phyloP scores from a whole-genome alignment of 1,140 invertebrate species.

The Drosophila serrata region DNA sequence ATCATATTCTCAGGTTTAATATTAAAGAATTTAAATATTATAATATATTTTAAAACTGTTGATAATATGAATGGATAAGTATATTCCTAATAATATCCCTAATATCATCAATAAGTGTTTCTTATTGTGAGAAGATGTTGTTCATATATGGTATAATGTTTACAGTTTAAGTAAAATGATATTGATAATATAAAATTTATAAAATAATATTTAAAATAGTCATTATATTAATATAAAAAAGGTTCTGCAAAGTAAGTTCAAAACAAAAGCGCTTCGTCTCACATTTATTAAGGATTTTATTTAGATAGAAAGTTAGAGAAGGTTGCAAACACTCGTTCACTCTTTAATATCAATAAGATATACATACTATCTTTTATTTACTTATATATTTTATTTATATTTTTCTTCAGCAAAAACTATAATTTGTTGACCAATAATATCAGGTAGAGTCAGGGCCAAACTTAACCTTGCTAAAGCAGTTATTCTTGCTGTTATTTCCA shows the following conservation, averaged over 20 bases:
- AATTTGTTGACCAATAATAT: constrained; percentile 39
- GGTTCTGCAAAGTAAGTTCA: background rate
- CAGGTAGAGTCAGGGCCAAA: constrained; percentile 69
- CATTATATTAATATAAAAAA: too few species aligned
- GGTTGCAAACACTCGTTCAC: background rate
- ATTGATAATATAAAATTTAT: too few species aligned
- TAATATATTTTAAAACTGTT: too few species aligned
- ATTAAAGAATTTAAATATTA: too few species aligned
- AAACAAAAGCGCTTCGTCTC: background rate
- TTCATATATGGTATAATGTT: background rate
- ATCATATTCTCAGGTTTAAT: background rate
- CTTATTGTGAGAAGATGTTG: background rate
- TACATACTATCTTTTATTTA: background rate
- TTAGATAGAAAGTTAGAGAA: background rate
- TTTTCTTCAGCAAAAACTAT: background rate
- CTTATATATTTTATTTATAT: background rate
- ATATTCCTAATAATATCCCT: background rate
- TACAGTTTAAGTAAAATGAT: background rate
- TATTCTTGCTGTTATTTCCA: constrained; percentile 50
- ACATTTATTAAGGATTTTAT: background rate
- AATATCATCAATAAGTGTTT: background rate
- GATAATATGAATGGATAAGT: too few species aligned
- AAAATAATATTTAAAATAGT: too few species aligned
- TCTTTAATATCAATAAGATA: background rate
- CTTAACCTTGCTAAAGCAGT: constrained; percentile 59